These are phyloP conservation scores for Gonatopus flavifemur DNA, from an alignment of 1,140 invertebrate species.

Conservation along the genomic window DNA sequence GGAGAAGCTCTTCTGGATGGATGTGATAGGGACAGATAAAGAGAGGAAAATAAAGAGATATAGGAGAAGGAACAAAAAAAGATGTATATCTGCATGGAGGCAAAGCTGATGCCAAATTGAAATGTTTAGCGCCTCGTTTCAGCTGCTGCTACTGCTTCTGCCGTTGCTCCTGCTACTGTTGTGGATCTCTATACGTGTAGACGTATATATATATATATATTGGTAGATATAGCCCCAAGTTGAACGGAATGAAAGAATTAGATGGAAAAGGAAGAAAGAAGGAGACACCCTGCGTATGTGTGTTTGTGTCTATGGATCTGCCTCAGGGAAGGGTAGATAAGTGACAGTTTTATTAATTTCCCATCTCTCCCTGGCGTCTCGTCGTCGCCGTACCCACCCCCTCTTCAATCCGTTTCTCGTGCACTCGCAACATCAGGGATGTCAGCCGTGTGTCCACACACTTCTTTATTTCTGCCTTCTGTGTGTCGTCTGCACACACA, in stretches of 20 bases:
- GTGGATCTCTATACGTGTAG: no score
- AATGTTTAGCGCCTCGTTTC: constrained; percentile 54
- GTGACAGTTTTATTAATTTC: constrained; percentile 77
- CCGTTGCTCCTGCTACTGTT: constrained; percentile 13
- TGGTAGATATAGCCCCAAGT: no score
- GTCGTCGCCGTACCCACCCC: constrained; percentile 21
- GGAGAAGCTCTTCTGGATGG: no score
- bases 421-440: constrained; percentile 27
- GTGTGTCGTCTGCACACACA: no score
- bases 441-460: constrained; percentile 36
- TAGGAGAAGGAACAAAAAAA: constrained; percentile 9
- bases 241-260: no score
- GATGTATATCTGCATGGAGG: constrained; percentile 13
- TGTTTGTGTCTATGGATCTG: constrained; percentile 18
- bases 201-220: no score
- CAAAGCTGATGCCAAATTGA: constrained; percentile 49
- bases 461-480: neutral
- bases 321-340: constrained; percentile 58
- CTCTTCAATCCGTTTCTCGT: constrained; percentile 24
- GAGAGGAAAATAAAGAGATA: neutral
- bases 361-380: constrained; percentile 58
- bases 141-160: constrained; percentile 37
- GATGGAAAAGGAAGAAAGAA: constrained; percentile 23
- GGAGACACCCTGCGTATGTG: constrained; percentile 29
- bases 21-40: neutral